phyloP scores from a whole-genome alignment of 1,140 invertebrate species.

The Drosophila pachea region DNA sequence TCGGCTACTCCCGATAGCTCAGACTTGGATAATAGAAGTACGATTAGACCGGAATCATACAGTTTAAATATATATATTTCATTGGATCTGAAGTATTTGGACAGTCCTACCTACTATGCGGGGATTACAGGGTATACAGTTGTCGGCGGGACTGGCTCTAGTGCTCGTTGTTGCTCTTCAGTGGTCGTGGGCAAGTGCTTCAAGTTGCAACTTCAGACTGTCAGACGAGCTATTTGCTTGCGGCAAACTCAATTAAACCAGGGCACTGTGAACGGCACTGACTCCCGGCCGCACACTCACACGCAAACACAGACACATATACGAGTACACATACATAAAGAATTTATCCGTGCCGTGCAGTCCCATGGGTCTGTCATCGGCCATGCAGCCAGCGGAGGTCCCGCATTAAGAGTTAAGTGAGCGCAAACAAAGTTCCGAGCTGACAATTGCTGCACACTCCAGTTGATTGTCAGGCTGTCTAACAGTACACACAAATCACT shows the following conservation, averaged over 20 bases:
- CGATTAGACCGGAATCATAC: background rate
- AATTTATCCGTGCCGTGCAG: background rate
- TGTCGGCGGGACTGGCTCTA: slow-evolving; percentile 2
- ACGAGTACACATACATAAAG: background rate
- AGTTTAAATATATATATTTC: no score
- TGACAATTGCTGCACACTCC: slow-evolving; percentile 20
- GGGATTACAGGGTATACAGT: background rate
- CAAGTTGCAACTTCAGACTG: slow-evolving; percentile 46
- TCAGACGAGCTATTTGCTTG: slow-evolving; percentile 43
- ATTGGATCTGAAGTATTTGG: no score
- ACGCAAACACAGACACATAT: background rate
- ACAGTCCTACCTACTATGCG: no score
- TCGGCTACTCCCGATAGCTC: no score
- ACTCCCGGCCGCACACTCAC: background rate
- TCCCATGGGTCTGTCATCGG: slow-evolving; percentile 10
- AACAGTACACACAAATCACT: slow-evolving; percentile 8
- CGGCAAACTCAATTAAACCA: slow-evolving; percentile 49
- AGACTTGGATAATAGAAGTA: no score
- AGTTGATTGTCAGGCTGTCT: slow-evolving; percentile 11
- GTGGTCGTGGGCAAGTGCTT: slow-evolving; percentile 35
- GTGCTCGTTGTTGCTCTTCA: slow-evolving; percentile 23
- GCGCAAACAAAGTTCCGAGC: slow-evolving; percentile 32
- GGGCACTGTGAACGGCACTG: slow-evolving; percentile 16
- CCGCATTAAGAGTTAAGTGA: slow-evolving; percentile 28
- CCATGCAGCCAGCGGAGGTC: slow-evolving; percentile 9